These are phyloP conservation scores for Taurulus bubalis DNA, from an alignment of 2,113 vertebrate genomes.

Conservation along the genomic window DNA sequence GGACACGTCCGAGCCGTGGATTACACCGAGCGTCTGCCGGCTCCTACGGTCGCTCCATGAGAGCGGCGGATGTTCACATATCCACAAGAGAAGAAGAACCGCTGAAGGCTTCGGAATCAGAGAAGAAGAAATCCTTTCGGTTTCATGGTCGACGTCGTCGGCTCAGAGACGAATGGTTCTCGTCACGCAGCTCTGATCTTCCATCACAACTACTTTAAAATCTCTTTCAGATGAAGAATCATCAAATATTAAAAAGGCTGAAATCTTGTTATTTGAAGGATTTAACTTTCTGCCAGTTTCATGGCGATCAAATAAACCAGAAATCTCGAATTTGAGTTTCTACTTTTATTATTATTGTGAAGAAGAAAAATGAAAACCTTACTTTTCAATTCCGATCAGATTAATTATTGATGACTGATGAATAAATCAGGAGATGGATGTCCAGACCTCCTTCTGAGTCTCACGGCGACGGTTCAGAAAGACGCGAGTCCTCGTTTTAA, in stretches of 20 bases:
- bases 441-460: background rate
- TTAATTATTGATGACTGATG: background rate
- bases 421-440: background rate
- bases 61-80: background rate
- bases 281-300: no score
- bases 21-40: no score
- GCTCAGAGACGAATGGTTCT: background rate
- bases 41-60: no score
- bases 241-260: background rate
- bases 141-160: no score
- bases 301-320: no score
- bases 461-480: background rate
- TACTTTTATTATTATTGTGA: background rate
- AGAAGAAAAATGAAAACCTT: background rate
- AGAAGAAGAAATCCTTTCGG: background rate
- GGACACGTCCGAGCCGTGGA: no score
- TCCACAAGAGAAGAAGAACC: background rate
- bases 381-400: background rate
- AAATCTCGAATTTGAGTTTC: background rate
- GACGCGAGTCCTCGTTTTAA: background rate
- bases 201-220: background rate
- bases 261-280: background rate
- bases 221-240: background rate
- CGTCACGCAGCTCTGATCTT: conserved; percentile 2
- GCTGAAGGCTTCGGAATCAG: background rate